Evolutionary conservation across 2,888 invertebrate species (phyloP), one percentile per base, ranked within the genome.

Genomic region (Lamellibrachia satsuma): DNA sequence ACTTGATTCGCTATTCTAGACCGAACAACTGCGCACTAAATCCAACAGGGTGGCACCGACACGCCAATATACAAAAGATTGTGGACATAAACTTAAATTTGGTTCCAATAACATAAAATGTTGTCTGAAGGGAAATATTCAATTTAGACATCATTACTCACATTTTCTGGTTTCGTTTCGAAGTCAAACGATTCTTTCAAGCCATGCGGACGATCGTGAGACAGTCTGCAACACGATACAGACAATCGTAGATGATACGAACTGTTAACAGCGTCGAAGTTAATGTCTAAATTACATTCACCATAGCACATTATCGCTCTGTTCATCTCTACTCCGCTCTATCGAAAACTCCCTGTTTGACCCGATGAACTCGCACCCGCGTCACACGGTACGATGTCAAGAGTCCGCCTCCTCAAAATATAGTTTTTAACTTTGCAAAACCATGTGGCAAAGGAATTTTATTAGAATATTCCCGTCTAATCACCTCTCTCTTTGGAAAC

Each of bases 131-230:
- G 75, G 75, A 22, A 75, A 15, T 22, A 0, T 75, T 75, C 75
- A 22, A 75, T 75, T 75, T 15, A 75, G 22, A 75, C 22, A 6
- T 75, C 15, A 75, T 11, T 75, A 75, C 75, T 75, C 75, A 75
- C 75, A 22, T 22, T 1, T 75, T 75, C 75, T 22, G 75, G 75
- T 75, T 75, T 75, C 75, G 75, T 75, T 75, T 75, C 75, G 75
- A 75, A 75, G 75, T 75, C 75, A 75, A 75, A 75, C 75, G 75
- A 75, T 75, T 75, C 75, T 75, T 75, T 75, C 22, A 75, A 75
- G 11, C 75, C 75, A n/a, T 75, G 75, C 75, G 75, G 75, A 15
- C 75, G 75, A 75, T 75, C 75, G 22, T 75, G 75, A 75, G 75
- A 75, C 75, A 75, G 75, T 22, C 75, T 75, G 75, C 3, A 75